Evolutionary conservation across 1,140 invertebrate genomes (phyloP), one percentile per base, ranked within the genome.

Genomic region (Drosophila oshimai): DNA sequence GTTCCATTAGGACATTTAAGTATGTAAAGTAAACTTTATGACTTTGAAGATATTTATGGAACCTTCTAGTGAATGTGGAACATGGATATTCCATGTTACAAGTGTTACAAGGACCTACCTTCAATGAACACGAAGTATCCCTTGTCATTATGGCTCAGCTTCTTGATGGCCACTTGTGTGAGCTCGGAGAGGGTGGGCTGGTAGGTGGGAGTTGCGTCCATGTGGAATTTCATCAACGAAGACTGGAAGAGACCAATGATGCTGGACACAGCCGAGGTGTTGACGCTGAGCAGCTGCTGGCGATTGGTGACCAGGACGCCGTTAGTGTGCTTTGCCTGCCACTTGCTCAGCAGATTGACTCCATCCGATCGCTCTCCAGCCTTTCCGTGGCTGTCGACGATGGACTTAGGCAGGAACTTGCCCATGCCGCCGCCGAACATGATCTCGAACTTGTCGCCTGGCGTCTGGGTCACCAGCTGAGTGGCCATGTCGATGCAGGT

Each of bases 371-470:
- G 90, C 42, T 92, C 78, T 3, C 94, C 94, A 0, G 55, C 41
- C 9, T 91, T 84, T 2, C 93, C 93, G 74, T 93, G 91, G 2
- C 78, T 54, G 62, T 94, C 93, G 17, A 68, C 68, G 5, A 88
- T 75, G 3, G 73, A 91, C 2, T 86, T 91, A 2, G 93, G 91
- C 20, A 94, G 89, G 70, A 95, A 94, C 46, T 93, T 93, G 53
- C 92, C 91, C 74, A 94, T 91, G 5, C 95, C 95, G 6, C 95
- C 95, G 29, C 95, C 95, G 34, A 96, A 75, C 44, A 95, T 92
- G 0, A 95, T 93, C 93, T 93, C 93, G 13, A 93, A 93, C 41
- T 92, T 91, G 28, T 86, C 88, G 12, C 93, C 93, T 3, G 93
- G 92, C 13, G 93, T 91, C 22, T 93, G 92, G 45, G 94, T 93